Base-by-base conservation (phyloP, 2,113 vertebrate genomes). In the Carassius carassius region DNA sequence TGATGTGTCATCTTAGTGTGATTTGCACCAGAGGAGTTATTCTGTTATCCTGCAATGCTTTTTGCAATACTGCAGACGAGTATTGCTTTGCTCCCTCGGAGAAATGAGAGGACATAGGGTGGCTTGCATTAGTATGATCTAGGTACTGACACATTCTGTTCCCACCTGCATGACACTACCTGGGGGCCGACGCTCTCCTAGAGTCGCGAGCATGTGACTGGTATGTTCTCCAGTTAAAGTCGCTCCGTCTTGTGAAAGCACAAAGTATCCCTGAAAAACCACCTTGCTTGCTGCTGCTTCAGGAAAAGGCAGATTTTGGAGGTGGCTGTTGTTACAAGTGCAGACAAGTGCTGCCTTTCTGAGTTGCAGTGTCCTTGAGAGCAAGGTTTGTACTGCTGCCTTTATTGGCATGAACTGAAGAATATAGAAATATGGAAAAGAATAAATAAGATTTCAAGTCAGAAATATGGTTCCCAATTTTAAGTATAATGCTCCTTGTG, bases 361-460 rank as follows among this genome's bases (percentile, higher is more conserved):
- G 78, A 81, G 85, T 49, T 37, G 32, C 72, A 83, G 83, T 88
- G 86, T 86, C 90, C 89, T 89, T 88, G 88, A 91, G 85, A 86
- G 74, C 51, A 86, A 67, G 74, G 58, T 82, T 87, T 73, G 85
- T 81, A 74, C 5, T 70, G 83, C 87, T 65, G 25, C 21, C 75
- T 87, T 77, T 85, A 88, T 54, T 73, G 69, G 63, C 86, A 86
- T 25, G 14, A 29, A 29, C 29, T 29, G 1, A 37, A 69, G 29
- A 73, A 78, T 77, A 84, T 37, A 25, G 25, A 56, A 37, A 70
- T 32, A 5, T 44, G 70, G 32, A n/a, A 54, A 49, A 14, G 62
- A 29, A 65, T 65, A 69, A 37, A 10, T 17, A 44, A 5, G 13
- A 21, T 76, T 76, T 76, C 29, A 51, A 32, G 14, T 60, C 16